Conservation (phyloP, 2,113 vertebrate genomes). For the Mobula birostris region DNA sequence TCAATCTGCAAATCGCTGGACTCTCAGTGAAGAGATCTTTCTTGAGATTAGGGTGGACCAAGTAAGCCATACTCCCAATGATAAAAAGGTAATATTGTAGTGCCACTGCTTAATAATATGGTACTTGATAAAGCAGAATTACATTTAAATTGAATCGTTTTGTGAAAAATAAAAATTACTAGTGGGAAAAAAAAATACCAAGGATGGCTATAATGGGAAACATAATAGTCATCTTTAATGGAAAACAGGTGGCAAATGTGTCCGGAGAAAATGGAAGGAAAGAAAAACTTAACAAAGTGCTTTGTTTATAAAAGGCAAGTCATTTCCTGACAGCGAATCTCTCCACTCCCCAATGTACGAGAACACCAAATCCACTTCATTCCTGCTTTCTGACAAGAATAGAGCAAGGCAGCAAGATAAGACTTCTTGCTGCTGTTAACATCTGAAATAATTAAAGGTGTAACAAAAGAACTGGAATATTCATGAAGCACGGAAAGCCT, state of each 20-base stretch:
- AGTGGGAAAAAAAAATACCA: neutral
- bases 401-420: neutral
- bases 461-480: too few species aligned
- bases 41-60: constrained; percentile 65
- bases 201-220: neutral
- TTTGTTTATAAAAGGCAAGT: neutral
- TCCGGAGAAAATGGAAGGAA: neutral
- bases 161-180: neutral
- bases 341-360: neutral
- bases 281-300: neutral
- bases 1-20: constrained; percentile 44
- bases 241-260: rapidly evolving
- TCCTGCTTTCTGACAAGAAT: neutral
- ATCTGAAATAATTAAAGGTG: neutral
- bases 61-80: constrained; percentile 63
- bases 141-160: neutral
- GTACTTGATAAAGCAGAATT: rapidly evolving
- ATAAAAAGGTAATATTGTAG: constrained; percentile 68
- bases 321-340: rapidly evolving
- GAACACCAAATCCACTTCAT: neutral
- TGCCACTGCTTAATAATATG: neutral
- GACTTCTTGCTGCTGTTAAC: neutral
- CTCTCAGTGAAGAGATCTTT: constrained; percentile 51
- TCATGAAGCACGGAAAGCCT: too few species aligned
- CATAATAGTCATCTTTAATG: neutral